Base-by-base conservation (phyloP, 1,140 invertebrate genomes). In the Drosophila pectinifera region DNA sequence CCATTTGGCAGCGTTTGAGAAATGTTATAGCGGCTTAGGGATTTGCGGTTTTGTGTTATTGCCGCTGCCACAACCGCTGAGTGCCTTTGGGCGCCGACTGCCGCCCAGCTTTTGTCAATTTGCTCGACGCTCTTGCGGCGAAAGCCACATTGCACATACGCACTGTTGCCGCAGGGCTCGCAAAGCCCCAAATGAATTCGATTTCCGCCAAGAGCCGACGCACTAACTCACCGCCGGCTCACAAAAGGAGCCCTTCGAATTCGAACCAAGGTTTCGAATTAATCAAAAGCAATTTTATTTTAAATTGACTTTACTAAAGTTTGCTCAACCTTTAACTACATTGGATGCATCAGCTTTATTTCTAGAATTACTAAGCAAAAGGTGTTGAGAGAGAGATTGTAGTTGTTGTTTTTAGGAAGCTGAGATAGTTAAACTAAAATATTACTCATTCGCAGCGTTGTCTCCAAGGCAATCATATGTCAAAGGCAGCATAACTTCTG, bases 11-110 rank as follows among this genome's bases (percentile, higher is more conserved):
- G 48, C 73, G 69, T 85, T 85, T 85, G 82, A 75, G 78, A 85
- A 85, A 85, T 85, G 78, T 85, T 85, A 82, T 85, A 85, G 69
- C 83, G 78, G 83, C 82, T 85, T 85, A 53, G 82, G 69, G 82
- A 76, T 82, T 82, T 85, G 82, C 69, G 82, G 82, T 78, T 82
- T 58, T 85, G 74, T 82, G 78, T 86, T 85, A 84, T 80, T 84
- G 80, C 61, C 58, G 58, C 73, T 74, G 74, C 63, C 59, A 41
- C 69, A 67, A 62, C 55, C 43, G 48, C 59, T 81, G 69, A 64
- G 53, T 73, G 72, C 70, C 73, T 75, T 57, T 51, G 62, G 54
- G 45, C 34, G 22, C 20, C 41, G 61, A 61, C 73, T 64, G 80
- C 64, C 59, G 26, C 69, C 46, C 41, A 55, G 59, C 74, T 86